Evolutionary conservation across 2,113 vertebrate species (phyloP).

Genomic region (Coreoperca whiteheadi): DNA sequence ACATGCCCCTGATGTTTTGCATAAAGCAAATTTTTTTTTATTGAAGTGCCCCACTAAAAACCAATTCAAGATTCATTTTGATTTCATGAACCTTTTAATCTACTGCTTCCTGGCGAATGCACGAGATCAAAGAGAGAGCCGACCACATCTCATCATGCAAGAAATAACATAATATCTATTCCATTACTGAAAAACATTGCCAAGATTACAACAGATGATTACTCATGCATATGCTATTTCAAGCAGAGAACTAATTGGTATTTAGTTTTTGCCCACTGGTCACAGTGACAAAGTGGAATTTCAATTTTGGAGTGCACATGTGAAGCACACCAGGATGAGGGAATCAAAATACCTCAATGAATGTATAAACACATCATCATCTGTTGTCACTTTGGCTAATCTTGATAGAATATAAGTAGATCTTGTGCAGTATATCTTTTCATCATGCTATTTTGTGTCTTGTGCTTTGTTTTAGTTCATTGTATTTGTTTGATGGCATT

Average conservation of each 20-base stretch:
- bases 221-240: constrained; percentile 71
- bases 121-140: constrained; percentile 80
- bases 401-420: neutral
- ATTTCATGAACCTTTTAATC: constrained; percentile 80
- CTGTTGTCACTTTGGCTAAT: neutral
- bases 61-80: constrained; percentile 74
- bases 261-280: constrained; percentile 68
- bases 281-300: constrained; percentile 57
- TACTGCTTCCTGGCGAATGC: constrained; percentile 74
- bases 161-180: constrained; percentile 75
- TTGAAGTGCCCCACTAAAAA: constrained; percentile 62
- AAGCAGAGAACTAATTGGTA: constrained; percentile 72
- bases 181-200: constrained; percentile 72
- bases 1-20: constrained; percentile 55
- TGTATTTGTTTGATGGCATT: neutral
- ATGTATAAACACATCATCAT: constrained; percentile 31
- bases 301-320: constrained; percentile 42
- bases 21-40: constrained; percentile 64
- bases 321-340: constrained; percentile 30
- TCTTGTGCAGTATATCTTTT: neutral
- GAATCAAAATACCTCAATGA: constrained; percentile 24
- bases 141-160: constrained; percentile 71
- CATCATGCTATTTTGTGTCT: neutral
- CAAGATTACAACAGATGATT: constrained; percentile 75
- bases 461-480: neutral